Evolutionary conservation across 2,113 vertebrate species (phyloP).

Genomic region (Camelus bactrianus): DNA sequence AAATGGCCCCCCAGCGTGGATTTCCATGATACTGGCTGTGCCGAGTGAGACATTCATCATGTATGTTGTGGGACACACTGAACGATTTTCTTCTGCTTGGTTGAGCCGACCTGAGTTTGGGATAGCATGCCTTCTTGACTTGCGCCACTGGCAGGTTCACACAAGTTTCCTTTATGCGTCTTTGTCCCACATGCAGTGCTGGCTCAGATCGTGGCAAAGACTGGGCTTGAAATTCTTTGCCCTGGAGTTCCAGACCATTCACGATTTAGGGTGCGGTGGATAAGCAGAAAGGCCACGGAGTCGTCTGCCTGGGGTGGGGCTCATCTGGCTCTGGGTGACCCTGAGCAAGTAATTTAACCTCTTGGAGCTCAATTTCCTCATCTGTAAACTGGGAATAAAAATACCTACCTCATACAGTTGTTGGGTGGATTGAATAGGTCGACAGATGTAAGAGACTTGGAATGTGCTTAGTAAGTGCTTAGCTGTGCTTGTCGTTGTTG

Average conservation of each 20-base stretch:
- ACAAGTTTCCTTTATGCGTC: neutral
- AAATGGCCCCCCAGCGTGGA: neutral
- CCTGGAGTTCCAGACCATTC: conserved; percentile 10
- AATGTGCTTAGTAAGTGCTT: neutral
- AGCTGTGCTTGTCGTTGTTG: neutral
- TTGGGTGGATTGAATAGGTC: neutral
- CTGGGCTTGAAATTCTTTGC: neutral
- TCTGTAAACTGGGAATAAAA: conserved; percentile 37
- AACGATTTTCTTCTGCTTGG: conserved; percentile 26
- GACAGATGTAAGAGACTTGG: neutral
- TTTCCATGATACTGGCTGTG: neutral
- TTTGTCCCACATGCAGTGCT: neutral
- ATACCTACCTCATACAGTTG: neutral
- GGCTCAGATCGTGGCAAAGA: neutral
- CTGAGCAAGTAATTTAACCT: neutral
- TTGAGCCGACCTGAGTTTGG: neutral
- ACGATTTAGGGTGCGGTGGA: neutral
- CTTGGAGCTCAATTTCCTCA: neutral
- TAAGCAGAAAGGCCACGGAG: neutral
- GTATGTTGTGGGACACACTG: neutral
- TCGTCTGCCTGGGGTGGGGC: neutral
- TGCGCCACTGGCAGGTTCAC: neutral
- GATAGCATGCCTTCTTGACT: neutral
- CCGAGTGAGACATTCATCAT: neutral
- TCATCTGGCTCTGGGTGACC: conserved; percentile 11